Percentiles rank a stretch among this genome's conserved stretches.
These are phyloP conservation scores for Condylura cristata DNA, from an alignment of 2,113 vertebrate genomes.

Conservation along the genomic window DNA sequence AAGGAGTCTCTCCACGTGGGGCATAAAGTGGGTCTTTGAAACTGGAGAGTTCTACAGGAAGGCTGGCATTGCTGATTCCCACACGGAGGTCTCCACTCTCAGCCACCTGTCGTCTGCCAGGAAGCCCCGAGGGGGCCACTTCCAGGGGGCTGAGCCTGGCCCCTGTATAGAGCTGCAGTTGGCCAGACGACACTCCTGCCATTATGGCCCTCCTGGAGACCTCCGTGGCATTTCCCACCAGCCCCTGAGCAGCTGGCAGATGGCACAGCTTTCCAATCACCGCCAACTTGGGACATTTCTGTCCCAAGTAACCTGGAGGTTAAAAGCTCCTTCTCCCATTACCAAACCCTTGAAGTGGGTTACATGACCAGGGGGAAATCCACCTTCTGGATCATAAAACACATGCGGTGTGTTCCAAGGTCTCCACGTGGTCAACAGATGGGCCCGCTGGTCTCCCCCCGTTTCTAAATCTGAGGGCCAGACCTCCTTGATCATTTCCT, in stretches of 20 bases:
- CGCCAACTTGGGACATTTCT: background rate
- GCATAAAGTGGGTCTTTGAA: background rate
- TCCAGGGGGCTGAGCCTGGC: background rate
- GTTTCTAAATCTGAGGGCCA: background rate
- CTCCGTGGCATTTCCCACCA: background rate
- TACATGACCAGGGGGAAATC: background rate
- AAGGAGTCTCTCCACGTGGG: background rate
- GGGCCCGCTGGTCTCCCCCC: background rate
- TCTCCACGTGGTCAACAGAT: background rate
- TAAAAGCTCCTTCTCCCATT: background rate
- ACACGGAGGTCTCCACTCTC: background rate
- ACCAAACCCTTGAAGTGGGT: conserved; percentile 3
- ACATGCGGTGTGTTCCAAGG: background rate
- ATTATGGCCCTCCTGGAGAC: background rate
- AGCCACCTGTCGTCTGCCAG: background rate
- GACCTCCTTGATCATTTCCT: background rate
- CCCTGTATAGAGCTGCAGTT: background rate
- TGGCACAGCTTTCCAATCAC: background rate
- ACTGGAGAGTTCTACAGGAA: background rate
- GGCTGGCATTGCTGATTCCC: background rate
- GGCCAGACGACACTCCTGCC: background rate
- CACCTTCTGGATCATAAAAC: background rate
- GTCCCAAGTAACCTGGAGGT: background rate
- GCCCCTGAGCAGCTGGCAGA: conserved; percentile 2
- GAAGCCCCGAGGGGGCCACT: background rate